Conservation (phyloP, 92 coral and sea anemone genomes). For the Meandrina meandrites region DNA sequence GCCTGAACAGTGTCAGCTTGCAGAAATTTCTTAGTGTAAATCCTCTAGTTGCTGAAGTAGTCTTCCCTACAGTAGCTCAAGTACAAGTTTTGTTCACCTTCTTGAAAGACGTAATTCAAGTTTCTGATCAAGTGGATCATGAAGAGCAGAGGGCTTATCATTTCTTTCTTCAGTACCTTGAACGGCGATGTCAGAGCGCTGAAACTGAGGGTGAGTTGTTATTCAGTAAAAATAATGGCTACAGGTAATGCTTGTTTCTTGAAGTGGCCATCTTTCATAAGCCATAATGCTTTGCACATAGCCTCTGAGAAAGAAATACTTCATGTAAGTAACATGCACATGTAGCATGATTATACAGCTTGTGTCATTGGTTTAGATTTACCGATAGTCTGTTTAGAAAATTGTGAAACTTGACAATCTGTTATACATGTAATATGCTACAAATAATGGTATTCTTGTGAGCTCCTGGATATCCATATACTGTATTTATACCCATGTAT, state of each 20-base stretch:
- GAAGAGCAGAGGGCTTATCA: not conserved
- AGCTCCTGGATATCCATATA: no score
- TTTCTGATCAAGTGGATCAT: not conserved
- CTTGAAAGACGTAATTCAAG: not conserved
- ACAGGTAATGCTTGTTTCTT: not conserved
- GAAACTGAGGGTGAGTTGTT: slow-evolving; percentile 6
- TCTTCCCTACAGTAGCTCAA: slow-evolving; percentile 37
- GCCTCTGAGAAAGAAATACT: not conserved
- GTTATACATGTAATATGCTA: no score
- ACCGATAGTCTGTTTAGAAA: no score
- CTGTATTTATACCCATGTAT: no score
- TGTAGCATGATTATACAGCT: no score
- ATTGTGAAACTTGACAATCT: no score
- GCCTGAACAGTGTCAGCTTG: slow-evolving; percentile 31
- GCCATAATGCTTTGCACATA: not conserved
- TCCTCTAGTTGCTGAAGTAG: slow-evolving; percentile 31
- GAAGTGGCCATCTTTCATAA: not conserved
- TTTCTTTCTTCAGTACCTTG: slow-evolving; percentile 5
- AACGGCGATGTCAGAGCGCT: not conserved
- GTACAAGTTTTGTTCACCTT: slow-evolving; percentile 12
- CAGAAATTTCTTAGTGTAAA: slow-evolving; percentile 29
- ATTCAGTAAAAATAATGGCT: not conserved
- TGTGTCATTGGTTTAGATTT: no score
- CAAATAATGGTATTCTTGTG: no score
- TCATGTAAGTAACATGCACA: no score